Percentiles rank a stretch among this genome's conserved stretches.
Conservation (phyloP, 2,113 vertebrate species). For the Lamprologus lemairii region DNA sequence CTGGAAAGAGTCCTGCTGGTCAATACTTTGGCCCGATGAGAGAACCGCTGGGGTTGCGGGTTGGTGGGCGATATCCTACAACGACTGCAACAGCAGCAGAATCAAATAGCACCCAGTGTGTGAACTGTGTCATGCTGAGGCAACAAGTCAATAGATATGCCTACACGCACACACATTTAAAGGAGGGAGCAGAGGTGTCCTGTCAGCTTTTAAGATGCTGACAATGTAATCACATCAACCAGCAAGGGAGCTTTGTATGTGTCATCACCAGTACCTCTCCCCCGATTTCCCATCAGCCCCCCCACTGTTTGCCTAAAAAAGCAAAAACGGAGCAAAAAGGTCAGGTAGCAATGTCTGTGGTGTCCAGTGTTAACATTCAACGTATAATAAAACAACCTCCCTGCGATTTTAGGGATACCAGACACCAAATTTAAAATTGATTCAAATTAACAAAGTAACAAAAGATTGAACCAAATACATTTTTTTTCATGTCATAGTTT, state of each 20-base stretch:
- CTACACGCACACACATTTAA: background rate
- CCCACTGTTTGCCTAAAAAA: background rate
- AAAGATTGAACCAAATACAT: background rate
- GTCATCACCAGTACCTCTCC: background rate
- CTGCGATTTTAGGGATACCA: background rate
- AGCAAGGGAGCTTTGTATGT: background rate
- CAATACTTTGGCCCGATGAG: constrained; percentile 14
- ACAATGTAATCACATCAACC: background rate
- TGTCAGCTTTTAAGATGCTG: background rate
- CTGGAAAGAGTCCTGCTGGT: background rate
- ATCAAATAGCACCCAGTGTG: background rate
- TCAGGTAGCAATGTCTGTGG: background rate
- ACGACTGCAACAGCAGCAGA: constrained; percentile 6
- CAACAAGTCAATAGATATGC: background rate
- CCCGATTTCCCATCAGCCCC: background rate
- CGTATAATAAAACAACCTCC: background rate
- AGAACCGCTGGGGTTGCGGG: background rate
- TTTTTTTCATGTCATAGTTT: background rate
- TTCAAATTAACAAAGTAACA: background rate
- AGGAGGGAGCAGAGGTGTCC: background rate
- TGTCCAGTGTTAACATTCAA: background rate
- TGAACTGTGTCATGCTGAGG: constrained; percentile 13
- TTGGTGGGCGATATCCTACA: background rate
- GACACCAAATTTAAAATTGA: background rate
- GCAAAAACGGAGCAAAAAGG: background rate